Evolutionary conservation across 2,888 invertebrate genomes (phyloP), one percentile per base, ranked within the genome.

Genomic region (Temnothorax rugatulus): DNA sequence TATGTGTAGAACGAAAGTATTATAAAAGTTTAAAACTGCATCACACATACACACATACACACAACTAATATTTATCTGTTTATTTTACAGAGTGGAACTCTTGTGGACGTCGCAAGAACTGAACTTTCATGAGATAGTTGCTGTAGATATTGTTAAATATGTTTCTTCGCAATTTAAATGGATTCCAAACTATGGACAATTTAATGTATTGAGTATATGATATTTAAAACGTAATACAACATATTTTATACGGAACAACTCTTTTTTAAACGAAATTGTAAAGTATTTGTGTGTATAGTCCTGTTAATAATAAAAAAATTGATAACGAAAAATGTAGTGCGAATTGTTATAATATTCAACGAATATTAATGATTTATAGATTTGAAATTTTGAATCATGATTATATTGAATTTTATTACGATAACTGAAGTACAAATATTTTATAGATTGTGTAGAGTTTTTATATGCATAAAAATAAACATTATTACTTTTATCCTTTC

Each of bases 51-150:
- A 21, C 21, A 41, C 0, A 15, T 13, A 64, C 0, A 63, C 18
- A 11, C 11, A 66, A 68, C 2, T 66, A 44, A 66, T 47, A 63
- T 66, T 54, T 5, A 29, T 52, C 9, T 29, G 3, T 71, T 38
- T 54, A 61, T 47, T 69, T 94, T 93, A 76, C 90, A 94, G 96
- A 96, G 92, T 97, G 97, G 97, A 97, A 97, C 93, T 95, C 96
- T 25, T 97, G 96, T 93, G 97, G 97, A 2, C 96, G 96, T 71
- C 96, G 95, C 34, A 96, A 97, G 91, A 95, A 3, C 2, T n/a
- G 74, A 15, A 13, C 29, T 38, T 41, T 44, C 1, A 25, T 18
- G 8, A 57, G 4, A n/a, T 21, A 50, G 9, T 63, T 59, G 29
- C 41, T 52, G 8, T 73, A 64, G 21, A 59, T n/a, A 47, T 52